A percentile compares a stretch with the other conserved stretches of the same genome.
phyloP scores from a whole-genome alignment of 2,797 vertebrate genomes.

The Staurois parvus region DNA sequence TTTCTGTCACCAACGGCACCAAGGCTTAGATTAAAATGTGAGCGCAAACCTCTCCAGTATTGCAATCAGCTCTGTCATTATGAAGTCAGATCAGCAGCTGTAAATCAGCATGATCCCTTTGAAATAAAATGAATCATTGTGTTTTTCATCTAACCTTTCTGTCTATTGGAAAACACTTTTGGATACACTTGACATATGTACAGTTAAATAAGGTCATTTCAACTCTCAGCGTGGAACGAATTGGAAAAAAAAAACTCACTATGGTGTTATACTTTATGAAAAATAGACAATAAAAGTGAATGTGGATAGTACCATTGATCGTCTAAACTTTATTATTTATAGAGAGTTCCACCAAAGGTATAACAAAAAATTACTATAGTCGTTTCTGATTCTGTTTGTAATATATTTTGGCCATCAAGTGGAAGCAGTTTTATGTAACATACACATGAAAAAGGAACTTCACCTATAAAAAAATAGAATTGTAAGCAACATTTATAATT shows the following conservation, averaged over 20 bases:
- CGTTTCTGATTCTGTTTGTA: neutral
- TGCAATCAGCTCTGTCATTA: conserved; percentile 53
- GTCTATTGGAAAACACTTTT: conserved; percentile 59
- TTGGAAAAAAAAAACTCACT: conserved; percentile 23
- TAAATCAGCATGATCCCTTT: conserved; percentile 48
- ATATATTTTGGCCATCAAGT: neutral
- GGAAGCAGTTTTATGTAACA: too few relatives aligned
- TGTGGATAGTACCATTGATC: conserved; percentile 25
- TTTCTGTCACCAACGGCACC: conserved; percentile 24
- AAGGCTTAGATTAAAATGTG: conserved; percentile 46
- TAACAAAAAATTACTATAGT: neutral
- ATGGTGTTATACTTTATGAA: conserved; percentile 43
- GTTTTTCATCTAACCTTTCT: conserved; percentile 57
- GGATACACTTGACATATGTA: conserved; percentile 54
- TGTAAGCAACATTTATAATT: too few relatives aligned
- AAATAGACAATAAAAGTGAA: conserved; percentile 45
- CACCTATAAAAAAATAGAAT: too few relatives aligned
- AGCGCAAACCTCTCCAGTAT: conserved; percentile 41
- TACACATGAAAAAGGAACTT: too few relatives aligned
- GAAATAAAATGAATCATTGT: conserved; percentile 54
- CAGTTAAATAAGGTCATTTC: conserved; percentile 57
- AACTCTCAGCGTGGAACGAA: conserved; percentile 44
- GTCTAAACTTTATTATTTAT: conserved; percentile 23
- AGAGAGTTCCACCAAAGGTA: neutral
- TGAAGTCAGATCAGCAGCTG: conserved; percentile 49